Percentiles rank a stretch among this genome's conserved stretches.
Evolutionary conservation across 2,888 invertebrate genomes (phyloP).

Genomic region (Heliconius ethilla): DNA sequence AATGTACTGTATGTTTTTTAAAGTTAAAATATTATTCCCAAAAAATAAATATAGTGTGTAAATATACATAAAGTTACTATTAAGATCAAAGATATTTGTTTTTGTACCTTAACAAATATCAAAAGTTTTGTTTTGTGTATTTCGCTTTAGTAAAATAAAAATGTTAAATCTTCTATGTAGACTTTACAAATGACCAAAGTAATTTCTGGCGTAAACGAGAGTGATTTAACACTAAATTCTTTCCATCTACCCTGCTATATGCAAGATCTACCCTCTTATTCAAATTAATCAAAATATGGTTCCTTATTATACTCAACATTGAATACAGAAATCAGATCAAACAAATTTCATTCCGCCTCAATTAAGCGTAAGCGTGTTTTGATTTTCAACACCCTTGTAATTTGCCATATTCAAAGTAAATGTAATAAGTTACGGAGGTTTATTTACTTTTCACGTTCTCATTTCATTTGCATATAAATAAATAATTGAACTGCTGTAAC

Average conservation of each 20-base stretch:
- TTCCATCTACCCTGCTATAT: neutral
- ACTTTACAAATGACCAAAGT: too few relatives aligned
- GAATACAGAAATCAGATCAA: constrained; percentile 43
- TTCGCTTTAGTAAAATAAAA: too few relatives aligned
- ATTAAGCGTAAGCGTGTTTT: constrained; percentile 40
- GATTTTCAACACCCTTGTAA: constrained; percentile 39
- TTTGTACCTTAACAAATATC: neutral
- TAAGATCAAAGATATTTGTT: neutral
- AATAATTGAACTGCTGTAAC: neutral
- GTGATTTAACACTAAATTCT: neutral
- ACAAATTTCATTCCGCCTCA: constrained; percentile 41
- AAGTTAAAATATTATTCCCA: too few relatives aligned
- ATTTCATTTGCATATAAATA: constrained; percentile 1
- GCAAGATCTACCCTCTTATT: constrained; percentile 8
- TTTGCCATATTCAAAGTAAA: constrained; percentile 32
- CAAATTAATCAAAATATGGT: constrained; percentile 26
- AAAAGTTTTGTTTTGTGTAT: too few relatives aligned
- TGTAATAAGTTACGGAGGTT: constrained; percentile 25
- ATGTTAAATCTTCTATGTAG: too few relatives aligned
- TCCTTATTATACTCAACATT: constrained; percentile 38
- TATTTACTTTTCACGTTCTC: constrained; percentile 18
- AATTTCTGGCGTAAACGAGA: too few relatives aligned
- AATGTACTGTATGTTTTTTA: neutral
- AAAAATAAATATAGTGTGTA: too few relatives aligned
- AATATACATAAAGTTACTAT: too few relatives aligned